These are phyloP conservation scores for Eupsilia transversa DNA, from an alignment of 2,888 invertebrate genomes.

Conservation along the genomic window DNA sequence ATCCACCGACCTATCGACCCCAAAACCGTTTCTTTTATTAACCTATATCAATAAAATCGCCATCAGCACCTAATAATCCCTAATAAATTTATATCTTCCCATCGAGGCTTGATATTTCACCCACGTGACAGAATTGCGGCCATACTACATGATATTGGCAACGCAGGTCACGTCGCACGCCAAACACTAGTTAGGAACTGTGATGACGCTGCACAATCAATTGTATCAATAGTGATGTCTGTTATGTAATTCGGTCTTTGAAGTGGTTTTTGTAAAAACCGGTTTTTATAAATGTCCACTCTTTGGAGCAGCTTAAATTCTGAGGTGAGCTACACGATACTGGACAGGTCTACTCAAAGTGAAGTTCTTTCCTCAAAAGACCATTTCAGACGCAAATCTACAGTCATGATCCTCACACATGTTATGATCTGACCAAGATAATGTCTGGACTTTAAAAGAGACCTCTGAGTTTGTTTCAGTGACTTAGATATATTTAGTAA, in stretches of 20 bases:
- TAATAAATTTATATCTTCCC: slow-evolving; percentile 58
- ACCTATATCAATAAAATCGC: slow-evolving; percentile 29
- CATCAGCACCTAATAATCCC: slow-evolving; percentile 52
- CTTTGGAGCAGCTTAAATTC: background rate
- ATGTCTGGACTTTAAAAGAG: background rate
- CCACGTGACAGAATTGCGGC: slow-evolving; percentile 53
- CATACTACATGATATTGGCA: slow-evolving; percentile 75
- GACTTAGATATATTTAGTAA: too few species aligned
- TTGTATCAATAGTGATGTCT: slow-evolving; percentile 45
- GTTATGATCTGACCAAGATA: background rate
- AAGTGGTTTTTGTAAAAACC: slow-evolving; percentile 1
- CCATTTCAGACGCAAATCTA: background rate
- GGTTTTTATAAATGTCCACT: background rate
- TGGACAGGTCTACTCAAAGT: background rate
- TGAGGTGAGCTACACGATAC: background rate
- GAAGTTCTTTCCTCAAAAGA: too few species aligned
- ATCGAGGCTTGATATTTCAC: slow-evolving; percentile 52
- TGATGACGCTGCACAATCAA: slow-evolving; percentile 64
- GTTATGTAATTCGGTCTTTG: slow-evolving; percentile 38
- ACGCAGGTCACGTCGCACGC: slow-evolving; percentile 71
- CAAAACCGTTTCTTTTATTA: background rate
- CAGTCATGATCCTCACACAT: background rate
- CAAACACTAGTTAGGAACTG: slow-evolving; percentile 71
- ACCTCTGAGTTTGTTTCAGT: too few species aligned
- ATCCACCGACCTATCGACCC: background rate